These are phyloP conservation scores for Schrankia costaestrigalis DNA, from an alignment of 2,888 invertebrate genomes.

Conservation along the genomic window DNA sequence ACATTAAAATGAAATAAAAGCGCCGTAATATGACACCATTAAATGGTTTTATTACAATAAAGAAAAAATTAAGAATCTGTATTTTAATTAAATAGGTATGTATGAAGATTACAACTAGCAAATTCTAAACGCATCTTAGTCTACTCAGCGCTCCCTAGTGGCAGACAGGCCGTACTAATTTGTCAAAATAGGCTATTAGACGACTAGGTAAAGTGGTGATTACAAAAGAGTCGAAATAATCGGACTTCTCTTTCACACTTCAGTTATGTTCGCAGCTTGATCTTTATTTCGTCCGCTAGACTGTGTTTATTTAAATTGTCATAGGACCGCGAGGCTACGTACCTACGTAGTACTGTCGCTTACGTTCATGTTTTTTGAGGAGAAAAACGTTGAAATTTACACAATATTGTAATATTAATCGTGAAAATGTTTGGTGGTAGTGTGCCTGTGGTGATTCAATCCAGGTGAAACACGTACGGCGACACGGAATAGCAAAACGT, in stretches of 20 bases:
- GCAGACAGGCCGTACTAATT: conserved; percentile 70
- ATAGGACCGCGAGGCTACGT: conserved; percentile 69
- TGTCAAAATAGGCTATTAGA: conserved; percentile 74
- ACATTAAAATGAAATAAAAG: too few relatives aligned
- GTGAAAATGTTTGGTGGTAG: conserved; percentile 56
- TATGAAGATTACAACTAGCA: background rate
- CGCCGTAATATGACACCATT: too few relatives aligned
- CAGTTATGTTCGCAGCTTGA: conserved; percentile 3
- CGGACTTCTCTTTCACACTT: conserved; percentile 48
- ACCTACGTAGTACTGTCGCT: conserved; percentile 60
- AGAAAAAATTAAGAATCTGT: too few relatives aligned
- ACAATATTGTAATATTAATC: conserved; percentile 32
- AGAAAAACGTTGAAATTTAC: conserved; percentile 42
- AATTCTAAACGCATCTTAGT: background rate
- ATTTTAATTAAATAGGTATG: too few relatives aligned
- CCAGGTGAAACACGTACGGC: conserved; percentile 55
- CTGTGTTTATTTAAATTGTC: conserved; percentile 32
- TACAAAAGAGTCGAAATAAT: conserved; percentile 25
- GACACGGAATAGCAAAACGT: conserved; percentile 44
- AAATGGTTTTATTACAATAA: too few relatives aligned
- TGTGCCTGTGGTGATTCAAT: conserved; percentile 47
- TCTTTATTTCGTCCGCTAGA: conserved; percentile 42
- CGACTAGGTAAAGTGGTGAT: conserved; percentile 41
- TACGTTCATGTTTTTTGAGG: conserved; percentile 59
- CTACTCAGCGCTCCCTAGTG: conserved; percentile 43